Percentiles rank a stretch among this genome's conserved stretches.
Conservation (phyloP, 1,140 invertebrate genomes). For the Drosophila nikananu region DNA sequence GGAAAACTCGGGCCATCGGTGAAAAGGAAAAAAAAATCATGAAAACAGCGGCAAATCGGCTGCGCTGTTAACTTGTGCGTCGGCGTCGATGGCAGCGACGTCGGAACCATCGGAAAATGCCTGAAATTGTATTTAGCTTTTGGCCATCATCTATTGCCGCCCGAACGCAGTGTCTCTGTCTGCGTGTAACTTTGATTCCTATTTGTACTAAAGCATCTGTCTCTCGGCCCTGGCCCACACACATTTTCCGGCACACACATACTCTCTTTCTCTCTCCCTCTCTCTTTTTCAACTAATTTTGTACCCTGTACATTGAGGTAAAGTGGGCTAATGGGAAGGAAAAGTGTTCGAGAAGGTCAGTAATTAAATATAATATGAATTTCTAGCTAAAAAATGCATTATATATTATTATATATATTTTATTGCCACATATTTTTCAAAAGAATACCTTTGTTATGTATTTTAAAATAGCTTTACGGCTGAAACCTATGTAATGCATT, state of each 20-base stretch:
- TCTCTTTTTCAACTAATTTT: constrained; percentile 21
- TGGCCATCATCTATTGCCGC: constrained; percentile 50
- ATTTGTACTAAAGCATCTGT: constrained; percentile 50
- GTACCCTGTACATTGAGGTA: not conserved
- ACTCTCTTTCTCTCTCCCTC: constrained; percentile 21
- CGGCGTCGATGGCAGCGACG: constrained; percentile 57
- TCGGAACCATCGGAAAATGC: constrained; percentile 68
- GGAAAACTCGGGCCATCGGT: constrained; percentile 74
- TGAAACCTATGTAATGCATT: not conserved
- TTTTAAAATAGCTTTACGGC: not conserved
- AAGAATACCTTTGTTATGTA: not conserved
- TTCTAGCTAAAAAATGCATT: too few species aligned
- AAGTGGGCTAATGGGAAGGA: not conserved
- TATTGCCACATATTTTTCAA: too few species aligned
- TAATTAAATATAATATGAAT: not conserved
- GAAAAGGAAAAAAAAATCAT: constrained; percentile 70
- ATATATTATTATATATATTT: too few species aligned
- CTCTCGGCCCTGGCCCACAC: constrained; percentile 44
- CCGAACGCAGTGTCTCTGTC: constrained; percentile 33
- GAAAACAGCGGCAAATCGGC: constrained; percentile 67
- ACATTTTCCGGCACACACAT: constrained; percentile 6
- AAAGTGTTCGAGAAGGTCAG: not conserved
- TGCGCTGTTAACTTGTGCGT: constrained; percentile 55
- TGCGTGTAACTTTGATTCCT: constrained; percentile 73
- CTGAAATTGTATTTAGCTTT: constrained; percentile 67